Base-by-base conservation (phyloP, 2,888 invertebrate species). In the Epirrhoe alternata region DNA sequence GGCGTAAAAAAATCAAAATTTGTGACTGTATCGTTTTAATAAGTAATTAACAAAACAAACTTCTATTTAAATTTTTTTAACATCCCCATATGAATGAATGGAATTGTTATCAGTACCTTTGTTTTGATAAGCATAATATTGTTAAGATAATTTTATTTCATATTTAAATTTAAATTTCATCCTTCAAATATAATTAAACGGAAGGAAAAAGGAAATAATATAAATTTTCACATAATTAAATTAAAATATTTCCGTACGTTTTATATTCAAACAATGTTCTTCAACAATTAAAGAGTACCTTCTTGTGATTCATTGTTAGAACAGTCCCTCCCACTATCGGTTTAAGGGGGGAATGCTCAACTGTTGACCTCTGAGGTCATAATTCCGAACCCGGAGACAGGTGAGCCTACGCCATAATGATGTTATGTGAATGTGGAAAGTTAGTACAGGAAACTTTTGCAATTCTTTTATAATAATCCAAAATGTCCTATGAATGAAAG, bases 151-250 rank as follows among this genome's bases (percentile, higher is more conserved):
- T 0, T 4, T 42, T 42, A 42, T 12, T 42, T 42, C 4, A 12
- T 42, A 12, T 5, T 12, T 42, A 12, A 42, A 12, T 5, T 51
- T 31, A 42, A 52, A 42, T 42, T 51, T 47, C 33, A 0, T 45
- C 73, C 70, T 71, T 69, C 69, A 53, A 54, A 58, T 60, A 55
- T 49, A 65, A 35, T n/a, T 57, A 2, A 24, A 65, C 73, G 71
- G 69, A 71, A 71, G 71, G 71, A 70, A 73, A 61, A 61, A 57
- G 70, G 69, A 73, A 69, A 69, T 64, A 24, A 24, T 24, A 24
- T 24, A 54, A 62, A 47, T 68, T 58, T 66, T 65, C 59, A 51
- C 59, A 68, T 68, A 71, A 66, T 68, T 61, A 68, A 45, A 52
- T 17, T 16, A 24, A 24, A 35, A 24, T 17, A 45, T 53, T 53